phyloP scores from a whole-genome alignment of 2,113 vertebrate genomes.

The Sarotherodon lohbergeri region DNA sequence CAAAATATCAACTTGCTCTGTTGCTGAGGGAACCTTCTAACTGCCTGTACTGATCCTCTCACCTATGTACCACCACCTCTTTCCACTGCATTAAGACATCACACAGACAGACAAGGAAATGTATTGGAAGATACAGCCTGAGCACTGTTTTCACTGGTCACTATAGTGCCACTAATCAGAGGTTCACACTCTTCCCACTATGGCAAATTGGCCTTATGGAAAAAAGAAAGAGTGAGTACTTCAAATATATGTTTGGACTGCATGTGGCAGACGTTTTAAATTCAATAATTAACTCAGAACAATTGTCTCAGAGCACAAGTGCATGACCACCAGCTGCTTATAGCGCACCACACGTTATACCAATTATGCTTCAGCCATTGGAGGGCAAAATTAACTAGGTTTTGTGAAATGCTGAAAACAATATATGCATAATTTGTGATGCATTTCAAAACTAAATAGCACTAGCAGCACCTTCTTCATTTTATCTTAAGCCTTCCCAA shows the following conservation, averaged over 20 bases:
- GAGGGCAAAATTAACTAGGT: constrained; percentile 25
- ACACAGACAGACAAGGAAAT: neutral
- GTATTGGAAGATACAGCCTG: neutral
- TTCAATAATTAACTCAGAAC: neutral
- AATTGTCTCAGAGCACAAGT: neutral
- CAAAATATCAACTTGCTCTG: neutral
- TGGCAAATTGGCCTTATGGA: neutral
- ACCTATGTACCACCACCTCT: neutral
- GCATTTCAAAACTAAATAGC: constrained; percentile 1
- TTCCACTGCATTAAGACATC: neutral
- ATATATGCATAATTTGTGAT: neutral
- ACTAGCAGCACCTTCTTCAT: neutral
- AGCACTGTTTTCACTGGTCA: neutral
- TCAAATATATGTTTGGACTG: neutral
- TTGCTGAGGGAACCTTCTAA: neutral
- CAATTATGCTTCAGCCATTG: constrained; percentile 11
- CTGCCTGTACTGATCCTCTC: neutral
- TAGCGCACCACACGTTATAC: neutral
- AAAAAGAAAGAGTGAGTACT: neutral
- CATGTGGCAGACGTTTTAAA: neutral
- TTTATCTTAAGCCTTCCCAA: neutral
- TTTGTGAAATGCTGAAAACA: constrained; percentile 6
- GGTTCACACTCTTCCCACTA: neutral
- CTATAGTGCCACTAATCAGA: neutral
- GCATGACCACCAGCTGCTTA: constrained; percentile 21